Conservation (phyloP, 2,797 vertebrate species). For the Rhincodon typus region DNA sequence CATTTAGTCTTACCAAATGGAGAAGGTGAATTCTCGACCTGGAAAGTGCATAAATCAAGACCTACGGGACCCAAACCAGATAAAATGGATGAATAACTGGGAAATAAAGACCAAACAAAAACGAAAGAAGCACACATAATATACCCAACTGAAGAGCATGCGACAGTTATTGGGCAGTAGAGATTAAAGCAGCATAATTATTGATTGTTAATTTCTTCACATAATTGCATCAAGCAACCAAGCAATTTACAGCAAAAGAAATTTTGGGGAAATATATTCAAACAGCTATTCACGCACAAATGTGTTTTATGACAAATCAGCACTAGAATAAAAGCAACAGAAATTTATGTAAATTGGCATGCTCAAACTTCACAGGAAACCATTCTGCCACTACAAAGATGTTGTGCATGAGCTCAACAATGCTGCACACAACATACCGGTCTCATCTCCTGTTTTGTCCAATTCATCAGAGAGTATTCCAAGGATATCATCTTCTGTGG, state of each 20-base stretch:
- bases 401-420: slow-evolving; percentile 24
- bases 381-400: background rate
- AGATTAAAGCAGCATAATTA: slow-evolving; percentile 20
- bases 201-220: slow-evolving; percentile 6
- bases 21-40: slow-evolving; percentile 95
- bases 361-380: slow-evolving; percentile 4
- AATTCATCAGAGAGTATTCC: slow-evolving; percentile 89
- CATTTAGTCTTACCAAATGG: slow-evolving; percentile 90
- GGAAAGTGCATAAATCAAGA: slow-evolving; percentile 99
- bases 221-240: background rate
- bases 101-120: slow-evolving; percentile 49
- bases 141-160: slow-evolving; percentile 47
- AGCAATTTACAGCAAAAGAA: slow-evolving; percentile 45
- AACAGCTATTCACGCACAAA: slow-evolving; percentile 40
- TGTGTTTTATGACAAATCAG: slow-evolving; percentile 39
- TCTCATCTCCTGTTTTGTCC: slow-evolving; percentile 81
- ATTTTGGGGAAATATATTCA: slow-evolving; percentile 43
- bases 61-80: slow-evolving; percentile 99
- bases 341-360: slow-evolving; percentile 40
- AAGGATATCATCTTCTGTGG: slow-evolving; percentile 92
- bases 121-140: slow-evolving; percentile 42
- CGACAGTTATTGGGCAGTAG: background rate
- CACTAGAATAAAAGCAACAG: slow-evolving; percentile 17
- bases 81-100: slow-evolving; percentile 81
- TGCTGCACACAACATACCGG: slow-evolving; percentile 61